Evolutionary conservation across 2,888 invertebrate genomes (phyloP).

Genomic region (Xanthia icteritia): DNA sequence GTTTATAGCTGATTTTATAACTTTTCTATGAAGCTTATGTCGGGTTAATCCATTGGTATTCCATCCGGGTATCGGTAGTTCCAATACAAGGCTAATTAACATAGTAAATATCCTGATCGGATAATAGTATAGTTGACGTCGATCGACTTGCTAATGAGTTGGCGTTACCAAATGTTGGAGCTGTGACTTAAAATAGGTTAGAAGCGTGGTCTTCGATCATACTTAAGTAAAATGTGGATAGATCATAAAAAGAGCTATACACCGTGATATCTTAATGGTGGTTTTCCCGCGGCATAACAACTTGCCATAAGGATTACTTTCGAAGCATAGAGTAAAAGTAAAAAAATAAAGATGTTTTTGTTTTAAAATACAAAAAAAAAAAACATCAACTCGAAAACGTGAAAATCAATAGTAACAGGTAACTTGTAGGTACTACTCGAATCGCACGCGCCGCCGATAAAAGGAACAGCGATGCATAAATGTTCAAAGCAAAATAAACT

Average conservation of each 20-base stretch:
- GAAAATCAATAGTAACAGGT: too few species aligned
- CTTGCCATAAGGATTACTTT: too few species aligned
- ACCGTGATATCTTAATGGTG: too few species aligned
- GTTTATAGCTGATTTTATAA: background rate
- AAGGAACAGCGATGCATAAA: too few species aligned
- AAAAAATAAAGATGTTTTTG: too few species aligned
- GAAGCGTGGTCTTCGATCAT: background rate
- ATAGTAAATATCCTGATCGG: slow-evolving; percentile 52
- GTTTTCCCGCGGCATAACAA: too few species aligned
- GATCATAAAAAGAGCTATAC: background rate
- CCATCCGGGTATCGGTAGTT: slow-evolving; percentile 30
- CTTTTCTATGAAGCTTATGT: background rate
- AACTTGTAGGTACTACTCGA: too few species aligned
- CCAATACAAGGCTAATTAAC: slow-evolving; percentile 46
- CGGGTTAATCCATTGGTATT: slow-evolving; percentile 44
- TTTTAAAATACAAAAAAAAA: too few species aligned
- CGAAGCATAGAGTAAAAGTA: too few species aligned
- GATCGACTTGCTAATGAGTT: slow-evolving; percentile 37
- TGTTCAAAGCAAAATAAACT: too few species aligned
- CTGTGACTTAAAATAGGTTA: background rate
- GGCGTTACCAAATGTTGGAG: slow-evolving; percentile 4
- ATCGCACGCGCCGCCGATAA: too few species aligned
- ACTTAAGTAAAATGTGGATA: background rate
- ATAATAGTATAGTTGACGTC: slow-evolving; percentile 39
- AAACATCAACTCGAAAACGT: too few species aligned